A percentile compares a stretch with the other conserved stretches of the same genome.
phyloP scores from a whole-genome alignment of 2,113 vertebrate genomes.

The Myanophis thanlyinensis region DNA sequence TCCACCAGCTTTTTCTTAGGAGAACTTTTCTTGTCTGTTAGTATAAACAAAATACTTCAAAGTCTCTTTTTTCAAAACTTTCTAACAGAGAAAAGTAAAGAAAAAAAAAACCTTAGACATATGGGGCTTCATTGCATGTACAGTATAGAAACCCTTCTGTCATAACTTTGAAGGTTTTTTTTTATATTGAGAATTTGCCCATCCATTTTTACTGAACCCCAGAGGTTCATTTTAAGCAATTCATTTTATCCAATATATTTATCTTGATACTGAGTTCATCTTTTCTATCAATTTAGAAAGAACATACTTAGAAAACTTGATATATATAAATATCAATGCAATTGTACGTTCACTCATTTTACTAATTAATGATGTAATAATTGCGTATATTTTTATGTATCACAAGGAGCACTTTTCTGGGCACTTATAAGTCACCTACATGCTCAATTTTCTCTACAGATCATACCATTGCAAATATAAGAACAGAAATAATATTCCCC shows the following conservation, averaged over 20 bases:
- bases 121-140: conserved; percentile 78
- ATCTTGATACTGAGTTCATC: conserved; percentile 41
- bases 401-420: background rate
- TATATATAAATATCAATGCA: background rate
- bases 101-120: conserved; percentile 67
- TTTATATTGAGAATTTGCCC: conserved; percentile 57
- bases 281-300: conserved; percentile 7
- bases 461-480: background rate
- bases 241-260: conserved; percentile 40
- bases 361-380: background rate
- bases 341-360: background rate
- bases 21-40: conserved; percentile 96
- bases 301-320: background rate
- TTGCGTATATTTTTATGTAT: background rate
- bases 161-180: conserved; percentile 65
- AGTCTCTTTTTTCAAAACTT: conserved; percentile 83
- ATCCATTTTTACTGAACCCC: conserved; percentile 44
- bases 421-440: background rate
- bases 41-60: conserved; percentile 89
- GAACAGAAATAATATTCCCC: background rate
- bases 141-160: conserved; percentile 76
- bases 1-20: conserved; percentile 99
- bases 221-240: conserved; percentile 43
- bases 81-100: conserved; percentile 71
- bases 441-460: background rate